phyloP scores from a whole-genome alignment of 2,113 vertebrate species.

The Nibea coibor region DNA sequence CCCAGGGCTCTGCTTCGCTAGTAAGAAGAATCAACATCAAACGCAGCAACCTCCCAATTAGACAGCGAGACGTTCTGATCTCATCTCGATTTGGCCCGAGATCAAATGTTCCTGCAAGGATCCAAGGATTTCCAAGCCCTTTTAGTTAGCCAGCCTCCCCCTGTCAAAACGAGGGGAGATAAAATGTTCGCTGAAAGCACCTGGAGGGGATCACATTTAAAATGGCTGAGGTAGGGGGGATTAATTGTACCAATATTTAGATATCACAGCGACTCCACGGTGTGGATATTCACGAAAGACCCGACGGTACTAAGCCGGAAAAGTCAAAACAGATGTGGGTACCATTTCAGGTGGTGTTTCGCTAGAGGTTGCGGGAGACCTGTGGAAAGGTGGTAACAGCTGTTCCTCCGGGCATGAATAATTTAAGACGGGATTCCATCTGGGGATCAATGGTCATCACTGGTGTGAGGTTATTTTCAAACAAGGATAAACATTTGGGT shows the following conservation, averaged over 20 bases:
- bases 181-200: slow-evolving; percentile 50
- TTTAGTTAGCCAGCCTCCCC: slow-evolving; percentile 47
- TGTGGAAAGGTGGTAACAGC: slow-evolving; percentile 22
- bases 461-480: slow-evolving; percentile 35
- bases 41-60: slow-evolving; percentile 77
- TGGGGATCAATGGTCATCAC: slow-evolving; percentile 40
- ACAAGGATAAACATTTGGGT: slow-evolving; percentile 29
- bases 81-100: slow-evolving; percentile 66
- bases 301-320: not conserved
- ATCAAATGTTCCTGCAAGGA: slow-evolving; percentile 72
- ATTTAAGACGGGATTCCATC: slow-evolving; percentile 33
- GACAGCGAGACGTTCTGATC: slow-evolving; percentile 64
- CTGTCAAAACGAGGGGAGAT: slow-evolving; percentile 47
- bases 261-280: slow-evolving; percentile 18
- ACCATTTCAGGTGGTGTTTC: slow-evolving; percentile 18
- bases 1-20: not conserved
- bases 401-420: slow-evolving; percentile 49
- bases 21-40: slow-evolving; percentile 74
- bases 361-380: not conserved
- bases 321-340: slow-evolving; percentile 30
- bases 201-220: slow-evolving; percentile 53
- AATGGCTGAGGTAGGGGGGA: slow-evolving; percentile 42
- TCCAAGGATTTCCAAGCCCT: slow-evolving; percentile 44
- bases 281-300: slow-evolving; percentile 2
- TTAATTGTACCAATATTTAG: slow-evolving; percentile 56